Evolutionary conservation across 1,140 invertebrate genomes (phyloP), one percentile per base, ranked within the genome.

Genomic region (Diorhabda sublineata): DNA sequence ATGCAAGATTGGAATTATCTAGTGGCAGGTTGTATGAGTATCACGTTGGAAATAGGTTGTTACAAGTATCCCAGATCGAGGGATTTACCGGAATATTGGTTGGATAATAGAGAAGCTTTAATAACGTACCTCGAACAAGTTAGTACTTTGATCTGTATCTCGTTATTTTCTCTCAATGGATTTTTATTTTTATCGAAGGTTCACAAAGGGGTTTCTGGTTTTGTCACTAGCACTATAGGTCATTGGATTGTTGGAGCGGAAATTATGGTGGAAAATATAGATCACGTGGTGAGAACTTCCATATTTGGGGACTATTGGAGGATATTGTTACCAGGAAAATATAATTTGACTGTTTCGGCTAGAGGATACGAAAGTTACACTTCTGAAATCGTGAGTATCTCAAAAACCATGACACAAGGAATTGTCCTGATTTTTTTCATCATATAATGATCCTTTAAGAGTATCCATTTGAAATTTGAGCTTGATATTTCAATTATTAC

Each of bases 1-100:
- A 99, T 99, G 97, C 98, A 99, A 82, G 98, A 99, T 81, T 99
- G 94, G 89, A 98, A 98, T 83, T 99, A 99, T 79, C 72, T 97
- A 0, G 84, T 92, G 69, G 91, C 94, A 9, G 98, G 95, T 76
- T 95, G 92, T 76, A 92, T 98, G 84, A 97, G 99, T 81, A 85
- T 99, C 1, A 99, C 97, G 0, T 78, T 99, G 5, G 98, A 99
- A 82, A 82, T 99, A 62, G 93, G 97, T 42, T 99, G 98, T 81
- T 87, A 86, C 71, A 99, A 99, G 82, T 99, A 90, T 78, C 97
- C 97, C 0, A 81, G 81, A 41, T 87, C 88, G 3, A 81, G 82
- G 3, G 87, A 96, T 69, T 79, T 99, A 9, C 87, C 89, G 0
- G 81, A 83, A 2, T 96, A 91, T 80, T 99, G 98, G 98, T 74